Conservation (phyloP, 64 coral and sea anemone genomes). For the Pocillopora verrucosa region DNA sequence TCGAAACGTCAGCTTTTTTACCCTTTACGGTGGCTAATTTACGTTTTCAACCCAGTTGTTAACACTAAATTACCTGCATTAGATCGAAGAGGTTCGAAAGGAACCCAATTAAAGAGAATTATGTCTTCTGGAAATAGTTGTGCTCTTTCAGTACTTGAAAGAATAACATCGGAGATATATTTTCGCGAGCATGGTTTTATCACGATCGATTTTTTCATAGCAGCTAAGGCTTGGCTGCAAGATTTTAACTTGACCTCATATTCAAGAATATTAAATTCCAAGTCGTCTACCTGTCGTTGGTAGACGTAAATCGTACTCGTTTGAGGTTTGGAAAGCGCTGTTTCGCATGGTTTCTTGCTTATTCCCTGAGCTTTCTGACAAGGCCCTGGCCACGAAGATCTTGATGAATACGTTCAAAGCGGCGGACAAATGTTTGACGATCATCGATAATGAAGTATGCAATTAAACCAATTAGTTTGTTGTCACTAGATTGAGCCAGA, state of each 20-base stretch:
- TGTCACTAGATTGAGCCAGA: slow-evolving; percentile 22
- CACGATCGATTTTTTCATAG: background rate
- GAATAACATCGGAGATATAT: slow-evolving; percentile 41
- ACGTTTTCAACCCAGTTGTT: no score
- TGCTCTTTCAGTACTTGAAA: background rate
- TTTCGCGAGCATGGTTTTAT: slow-evolving; percentile 1
- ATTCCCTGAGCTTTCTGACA: background rate
- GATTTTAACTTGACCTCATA: background rate
- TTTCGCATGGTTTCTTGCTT: background rate
- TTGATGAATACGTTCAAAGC: slow-evolving; percentile 6
- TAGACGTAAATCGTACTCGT: background rate
- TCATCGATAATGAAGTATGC: slow-evolving; percentile 13
- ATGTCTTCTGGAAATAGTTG: slow-evolving; percentile 15
- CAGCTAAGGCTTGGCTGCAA: background rate
- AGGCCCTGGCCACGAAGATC: slow-evolving; percentile 14
- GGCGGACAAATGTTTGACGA: background rate
- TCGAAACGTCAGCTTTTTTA: no score
- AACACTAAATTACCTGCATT: no score
- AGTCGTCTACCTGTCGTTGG: no score
- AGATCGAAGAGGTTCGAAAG: background rate
- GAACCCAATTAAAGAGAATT: background rate
- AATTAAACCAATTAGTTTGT: slow-evolving; percentile 11
- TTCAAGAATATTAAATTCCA: background rate
- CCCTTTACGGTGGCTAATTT: no score
- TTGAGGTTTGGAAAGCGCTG: background rate